Base-by-base conservation (phyloP, 2,888 invertebrate species). In the Sepioteuthis lessoniana region DNA sequence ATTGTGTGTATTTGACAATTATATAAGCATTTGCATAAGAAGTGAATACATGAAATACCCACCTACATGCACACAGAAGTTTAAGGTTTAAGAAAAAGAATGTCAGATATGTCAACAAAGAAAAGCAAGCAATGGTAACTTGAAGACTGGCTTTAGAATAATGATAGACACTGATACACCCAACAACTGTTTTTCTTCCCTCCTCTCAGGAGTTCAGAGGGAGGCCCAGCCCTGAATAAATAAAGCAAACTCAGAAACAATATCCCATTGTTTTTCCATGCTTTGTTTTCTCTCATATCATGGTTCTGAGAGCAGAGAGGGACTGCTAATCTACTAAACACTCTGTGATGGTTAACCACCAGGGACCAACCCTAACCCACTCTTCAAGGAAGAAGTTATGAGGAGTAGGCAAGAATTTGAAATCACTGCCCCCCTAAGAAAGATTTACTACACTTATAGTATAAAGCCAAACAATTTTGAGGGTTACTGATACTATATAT, bases 241-340 rank as follows among this genome's bases (percentile, higher is more conserved):
- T 76, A 76, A 76, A 76, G 76, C 76, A 76, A n/a, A 76, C 13
- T n/a, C 10, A 76, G 76, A 76, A 76, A 76, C 76, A 76, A 76
- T 76, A 76, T 76, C 76, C 76, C 76, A 76, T 76, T 76, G 76
- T 76, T 76, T 76, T 76, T 76, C n/a, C 13, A 35, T 76, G 35
- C 76, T 76, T 76, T 76, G 76, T 76, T 76, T 76, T n/a, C n/a
- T 76, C 76, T 76, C 76, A 76, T 76, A 76, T n/a, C n/a, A 76
- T n/a, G 16, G n/a, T 76, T 76, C 76, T 76, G 76, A 16, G 76
- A 13, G 76, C 3, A 35, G 16, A 76, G 76, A n/a, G 76, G 76
- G n/a, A 35, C n/a, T 16, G 42, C 10, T 35, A 35, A 76, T 76
- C 76, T 76, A 76, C 16, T n/a, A 76, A 35, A n/a, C 76, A 76